Evolutionary conservation across 2,797 vertebrate species (phyloP).

Genomic region (Melanotaenia boesemani): DNA sequence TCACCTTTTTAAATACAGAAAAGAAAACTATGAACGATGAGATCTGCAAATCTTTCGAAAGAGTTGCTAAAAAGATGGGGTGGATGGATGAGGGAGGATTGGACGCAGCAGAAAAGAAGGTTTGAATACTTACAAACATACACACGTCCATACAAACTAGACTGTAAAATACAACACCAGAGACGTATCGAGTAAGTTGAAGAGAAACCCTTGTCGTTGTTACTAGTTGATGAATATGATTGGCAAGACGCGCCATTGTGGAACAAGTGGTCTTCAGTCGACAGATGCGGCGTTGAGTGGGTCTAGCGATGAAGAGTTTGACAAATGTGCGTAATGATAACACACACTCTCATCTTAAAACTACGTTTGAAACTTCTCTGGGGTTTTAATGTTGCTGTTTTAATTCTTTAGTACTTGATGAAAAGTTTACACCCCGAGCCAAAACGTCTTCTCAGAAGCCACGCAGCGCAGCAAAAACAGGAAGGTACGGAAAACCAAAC

Average conservation of each 20-base stretch:
- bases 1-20: slow-evolving; percentile 1
- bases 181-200: not conserved
- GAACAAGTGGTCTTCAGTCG: slow-evolving; percentile 24
- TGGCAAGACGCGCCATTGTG: slow-evolving; percentile 66
- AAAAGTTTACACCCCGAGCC: slow-evolving; percentile 62
- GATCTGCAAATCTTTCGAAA: slow-evolving; percentile 70
- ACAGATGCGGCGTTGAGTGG: slow-evolving; percentile 37
- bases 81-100: slow-evolving; percentile 72
- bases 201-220: not conserved
- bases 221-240: slow-evolving; percentile 65
- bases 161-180: not conserved
- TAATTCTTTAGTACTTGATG: slow-evolving; percentile 64
- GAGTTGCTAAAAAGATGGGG: slow-evolving; percentile 76
- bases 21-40: slow-evolving; percentile 68
- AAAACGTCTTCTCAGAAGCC: slow-evolving; percentile 47
- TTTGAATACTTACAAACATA: slow-evolving; percentile 28
- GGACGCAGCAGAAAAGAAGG: slow-evolving; percentile 72
- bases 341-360: not conserved
- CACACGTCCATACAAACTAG: not conserved
- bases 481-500: slow-evolving; percentile 42
- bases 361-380: not conserved
- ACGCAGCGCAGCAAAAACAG: slow-evolving; percentile 49
- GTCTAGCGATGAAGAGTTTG: slow-evolving; percentile 86
- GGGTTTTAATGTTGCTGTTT: slow-evolving; percentile 8
- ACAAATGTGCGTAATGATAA: slow-evolving; percentile 81